Base-by-base conservation (phyloP, 2,797 vertebrate genomes). In the Trachops cirrhosus region DNA sequence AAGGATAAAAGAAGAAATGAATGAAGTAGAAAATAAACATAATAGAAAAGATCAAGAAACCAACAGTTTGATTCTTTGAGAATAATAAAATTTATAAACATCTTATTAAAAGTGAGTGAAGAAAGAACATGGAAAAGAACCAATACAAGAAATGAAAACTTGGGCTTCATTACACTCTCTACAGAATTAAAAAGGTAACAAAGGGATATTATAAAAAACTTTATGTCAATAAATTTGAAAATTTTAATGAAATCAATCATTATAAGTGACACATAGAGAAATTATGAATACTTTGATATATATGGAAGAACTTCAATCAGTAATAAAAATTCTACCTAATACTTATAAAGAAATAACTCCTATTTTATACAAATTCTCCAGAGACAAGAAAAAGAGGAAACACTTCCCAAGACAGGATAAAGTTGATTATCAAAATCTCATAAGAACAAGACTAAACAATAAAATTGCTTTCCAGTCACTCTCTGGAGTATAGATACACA, bases 371-470 rank as follows among this genome's bases (percentile, higher is more conserved):
- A 79, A 73, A 93, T 85, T 85, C 54, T 41, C n/a, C 48, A 79
- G 86, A 85, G 8, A 85, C 2, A 67, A 85, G 32, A 71, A 86
- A 84, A 89, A 73, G 32, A 71, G 12, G 54, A 73, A 85, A 85
- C 7, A 37, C 24, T 84, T 89, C 10, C 24, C 48, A 89, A n/a
- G 3, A 26, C 19, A 93, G 24, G 41, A 46, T 54, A 85, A 86
- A 89, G 19, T 46, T 44, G 32, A 92, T 84, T 71, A 84, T 89
- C 79, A 92, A 95, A 93, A 73, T 71, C 73, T 79, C 54, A 73
- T 10, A 54, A 46, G 62, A 64, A 89, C 10, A 24, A 41, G 2
- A 39, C 12, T 71, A 67, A 89, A 94, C 22, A 71, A 79, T 74
- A 86, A 86, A 80, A 62, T 32, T 86, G 16, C 5, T 67, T 2